phyloP scores from a whole-genome alignment of 2,888 invertebrate genomes.

The Drosophila meridionalis region DNA sequence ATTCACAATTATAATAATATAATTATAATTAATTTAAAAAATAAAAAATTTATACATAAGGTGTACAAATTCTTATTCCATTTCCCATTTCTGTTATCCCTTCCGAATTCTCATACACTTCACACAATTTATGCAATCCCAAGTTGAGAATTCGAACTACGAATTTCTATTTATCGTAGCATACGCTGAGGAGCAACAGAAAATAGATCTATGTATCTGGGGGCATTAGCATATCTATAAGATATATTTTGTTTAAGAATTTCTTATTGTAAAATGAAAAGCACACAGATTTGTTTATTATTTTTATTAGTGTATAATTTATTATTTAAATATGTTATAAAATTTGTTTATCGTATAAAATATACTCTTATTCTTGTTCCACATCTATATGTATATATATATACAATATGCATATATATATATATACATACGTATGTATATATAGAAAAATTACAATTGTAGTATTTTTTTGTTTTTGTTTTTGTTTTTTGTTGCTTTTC shows the following conservation, averaged over 20 bases:
- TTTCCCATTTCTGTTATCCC: too few relatives aligned
- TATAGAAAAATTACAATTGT: slow-evolving; percentile 71
- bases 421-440: slow-evolving; percentile 56
- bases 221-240: too few relatives aligned
- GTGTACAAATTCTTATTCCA: too few relatives aligned
- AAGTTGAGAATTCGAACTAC: neutral
- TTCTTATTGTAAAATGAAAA: neutral
- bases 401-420: slow-evolving; percentile 42
- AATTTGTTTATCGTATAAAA: slow-evolving; percentile 80
- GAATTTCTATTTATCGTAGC: neutral
- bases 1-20: too few relatives aligned
- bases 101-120: too few relatives aligned
- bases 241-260: too few relatives aligned
- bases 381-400: slow-evolving; percentile 55
- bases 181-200: neutral
- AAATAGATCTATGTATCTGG: neutral
- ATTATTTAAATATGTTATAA: slow-evolving; percentile 81
- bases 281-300: neutral
- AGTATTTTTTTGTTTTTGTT: slow-evolving; percentile 42
- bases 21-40: too few relatives aligned
- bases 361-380: slow-evolving; percentile 76
- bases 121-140: too few relatives aligned
- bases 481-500: slow-evolving; percentile 40
- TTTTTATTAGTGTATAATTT: slow-evolving; percentile 76
- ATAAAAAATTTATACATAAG: too few relatives aligned